A percentile compares a stretch with the other conserved stretches of the same genome.
Conservation (phyloP, 2,888 invertebrate species). For the Nebria brevicollis region DNA sequence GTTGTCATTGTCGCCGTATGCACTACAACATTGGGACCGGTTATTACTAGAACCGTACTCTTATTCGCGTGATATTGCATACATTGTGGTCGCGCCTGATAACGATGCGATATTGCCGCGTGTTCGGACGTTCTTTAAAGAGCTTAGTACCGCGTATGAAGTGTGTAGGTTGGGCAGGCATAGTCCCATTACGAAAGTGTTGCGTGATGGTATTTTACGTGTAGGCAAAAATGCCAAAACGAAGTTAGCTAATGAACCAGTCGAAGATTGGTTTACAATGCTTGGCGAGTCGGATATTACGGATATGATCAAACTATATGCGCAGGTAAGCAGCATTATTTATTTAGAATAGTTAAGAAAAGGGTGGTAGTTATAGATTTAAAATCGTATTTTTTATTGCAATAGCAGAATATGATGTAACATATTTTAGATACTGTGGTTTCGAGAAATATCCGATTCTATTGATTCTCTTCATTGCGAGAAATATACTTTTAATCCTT, state of each 20-base stretch:
- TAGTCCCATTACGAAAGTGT: conserved; percentile 84
- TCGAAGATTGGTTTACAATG: conserved; percentile 91
- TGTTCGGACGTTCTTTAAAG: conserved; percentile 89
- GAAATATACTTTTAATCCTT: too few species aligned
- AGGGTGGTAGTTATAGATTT: too few species aligned
- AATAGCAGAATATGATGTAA: too few species aligned
- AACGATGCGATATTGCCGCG: conserved; percentile 83
- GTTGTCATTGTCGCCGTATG: conserved; percentile 93
- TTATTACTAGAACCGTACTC: conserved; percentile 97
- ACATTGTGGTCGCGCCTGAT: conserved; percentile 94
- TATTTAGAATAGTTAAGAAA: neutral
- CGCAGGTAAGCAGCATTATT: conserved; percentile 67
- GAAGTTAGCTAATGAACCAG: conserved; percentile 70
- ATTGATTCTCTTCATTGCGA: too few species aligned
- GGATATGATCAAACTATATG: conserved; percentile 87
- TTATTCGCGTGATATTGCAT: conserved; percentile 93
- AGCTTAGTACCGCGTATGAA: conserved; percentile 93
- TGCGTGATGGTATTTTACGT: conserved; percentile 88
- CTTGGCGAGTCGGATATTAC: conserved; percentile 84
- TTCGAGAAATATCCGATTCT: too few species aligned
- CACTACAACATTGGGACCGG: conserved; percentile 95
- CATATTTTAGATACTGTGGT: too few species aligned
- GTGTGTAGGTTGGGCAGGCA: conserved; percentile 94
- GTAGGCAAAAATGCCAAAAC: conserved; percentile 76
- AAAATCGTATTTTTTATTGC: too few species aligned